Evolutionary conservation across 2,888 invertebrate genomes (phyloP).

Genomic region (Hoplodrina blanda): DNA sequence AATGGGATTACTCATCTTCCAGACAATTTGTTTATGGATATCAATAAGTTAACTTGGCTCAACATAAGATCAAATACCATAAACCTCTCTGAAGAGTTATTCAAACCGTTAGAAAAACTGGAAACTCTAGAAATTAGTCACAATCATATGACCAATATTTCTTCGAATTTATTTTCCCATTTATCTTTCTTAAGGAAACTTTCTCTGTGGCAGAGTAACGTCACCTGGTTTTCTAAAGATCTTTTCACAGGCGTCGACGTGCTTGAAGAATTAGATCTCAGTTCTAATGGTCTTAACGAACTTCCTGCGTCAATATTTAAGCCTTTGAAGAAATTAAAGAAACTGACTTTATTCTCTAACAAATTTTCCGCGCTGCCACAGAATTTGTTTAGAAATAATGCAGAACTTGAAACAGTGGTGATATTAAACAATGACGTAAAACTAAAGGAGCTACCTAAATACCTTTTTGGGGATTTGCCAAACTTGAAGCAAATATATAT

Average conservation of each 20-base stretch:
- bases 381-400: constrained; percentile 90
- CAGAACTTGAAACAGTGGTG: constrained; percentile 88
- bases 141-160: constrained; percentile 92
- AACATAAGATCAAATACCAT: constrained; percentile 92
- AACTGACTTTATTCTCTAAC: constrained; percentile 93
- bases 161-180: constrained; percentile 91
- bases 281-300: constrained; percentile 91
- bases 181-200: constrained; percentile 91
- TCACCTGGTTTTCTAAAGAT: constrained; percentile 91
- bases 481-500: constrained; percentile 90
- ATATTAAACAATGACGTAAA: constrained; percentile 91
- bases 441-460: constrained; percentile 90
- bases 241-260: constrained; percentile 92
- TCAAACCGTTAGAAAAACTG: constrained; percentile 90
- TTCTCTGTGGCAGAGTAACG: constrained; percentile 93
- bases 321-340: constrained; percentile 91
- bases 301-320: constrained; percentile 92
- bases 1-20: constrained; percentile 92
- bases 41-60: constrained; percentile 91
- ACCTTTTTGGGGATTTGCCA: constrained; percentile 91
- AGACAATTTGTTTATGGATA: constrained; percentile 91
- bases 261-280: constrained; percentile 92
- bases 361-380: constrained; percentile 92
- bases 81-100: constrained; percentile 89
- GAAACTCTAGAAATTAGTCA: constrained; percentile 92